Evolutionary conservation across 1,140 invertebrate genomes (phyloP).

Genomic region (Camponotus pennsylvanicus): DNA sequence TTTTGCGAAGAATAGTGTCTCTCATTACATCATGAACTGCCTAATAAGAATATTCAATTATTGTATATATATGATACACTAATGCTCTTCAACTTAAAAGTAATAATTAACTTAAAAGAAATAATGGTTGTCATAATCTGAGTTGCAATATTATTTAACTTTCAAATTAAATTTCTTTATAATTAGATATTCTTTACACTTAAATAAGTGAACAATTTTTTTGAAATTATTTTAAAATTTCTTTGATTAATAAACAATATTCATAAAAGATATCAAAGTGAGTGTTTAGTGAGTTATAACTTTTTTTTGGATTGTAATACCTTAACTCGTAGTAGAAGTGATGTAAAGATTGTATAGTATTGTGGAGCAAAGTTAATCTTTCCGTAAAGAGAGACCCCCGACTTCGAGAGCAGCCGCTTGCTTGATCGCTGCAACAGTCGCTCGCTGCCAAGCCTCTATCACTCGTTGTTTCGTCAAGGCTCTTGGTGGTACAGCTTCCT

Average conservation of each 20-base stretch:
- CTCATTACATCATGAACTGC: conserved; percentile 92
- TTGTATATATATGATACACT: neutral
- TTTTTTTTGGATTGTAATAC: conserved; percentile 79
- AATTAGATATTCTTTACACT: no score
- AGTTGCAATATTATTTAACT: neutral
- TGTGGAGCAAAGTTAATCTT: conserved; percentile 92
- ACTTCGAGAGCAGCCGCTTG: conserved; percentile 85
- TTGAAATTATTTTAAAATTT: conserved; percentile 4
- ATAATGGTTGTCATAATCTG: conserved; percentile 19
- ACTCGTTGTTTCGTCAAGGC: conserved; percentile 95
- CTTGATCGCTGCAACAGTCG: conserved; percentile 87
- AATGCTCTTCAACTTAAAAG: conserved; percentile 1
- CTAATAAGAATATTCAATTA: conserved; percentile 74
- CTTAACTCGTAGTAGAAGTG: conserved; percentile 88
- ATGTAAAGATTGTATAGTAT: conserved; percentile 89
- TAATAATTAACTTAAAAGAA: neutral
- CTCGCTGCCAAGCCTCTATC: conserved; percentile 92
- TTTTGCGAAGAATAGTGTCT: conserved; percentile 85
- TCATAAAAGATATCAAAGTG: neutral
- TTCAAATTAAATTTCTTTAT: no score
- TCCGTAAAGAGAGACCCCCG: conserved; percentile 89
- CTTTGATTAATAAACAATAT: neutral
- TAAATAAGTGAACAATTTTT: neutral
- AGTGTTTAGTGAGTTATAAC: neutral
- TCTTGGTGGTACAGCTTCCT: conserved; percentile 95